phyloP scores from a whole-genome alignment of 92 coral and sea anemone genomes.

The Porites lobata region DNA sequence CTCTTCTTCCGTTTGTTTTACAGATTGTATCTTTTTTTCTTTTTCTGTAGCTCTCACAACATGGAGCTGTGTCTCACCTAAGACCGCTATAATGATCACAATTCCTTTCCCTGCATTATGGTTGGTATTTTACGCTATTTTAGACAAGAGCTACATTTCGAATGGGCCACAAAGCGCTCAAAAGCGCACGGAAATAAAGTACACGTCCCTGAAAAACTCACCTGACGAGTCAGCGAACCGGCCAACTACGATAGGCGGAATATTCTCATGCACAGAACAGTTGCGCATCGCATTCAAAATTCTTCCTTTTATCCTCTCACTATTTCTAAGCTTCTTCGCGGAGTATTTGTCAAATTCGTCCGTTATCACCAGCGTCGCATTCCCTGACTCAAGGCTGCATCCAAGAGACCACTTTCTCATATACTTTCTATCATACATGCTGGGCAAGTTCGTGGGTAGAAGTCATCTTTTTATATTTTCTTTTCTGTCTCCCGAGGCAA shows the following conservation, averaged over 20 bases:
- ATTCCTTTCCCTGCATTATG: conserved; percentile 74
- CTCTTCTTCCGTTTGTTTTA: no score
- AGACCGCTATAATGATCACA: conserved; percentile 78
- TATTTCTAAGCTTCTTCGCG: conserved; percentile 70
- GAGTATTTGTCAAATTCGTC: conserved; percentile 75
- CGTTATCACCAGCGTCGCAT: conserved; percentile 79
- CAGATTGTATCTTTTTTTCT: neutral
- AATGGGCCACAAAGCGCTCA: conserved; percentile 23
- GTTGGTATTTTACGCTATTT: conserved; percentile 79
- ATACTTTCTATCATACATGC: conserved; percentile 74
- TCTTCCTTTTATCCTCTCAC: conserved; percentile 74
- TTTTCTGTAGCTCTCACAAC: conserved; percentile 32
- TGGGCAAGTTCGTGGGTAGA: conserved; percentile 86
- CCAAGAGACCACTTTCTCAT: conserved; percentile 81
- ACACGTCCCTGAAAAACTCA: neutral
- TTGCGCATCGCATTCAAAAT: conserved; percentile 57
- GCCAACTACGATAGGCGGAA: neutral
- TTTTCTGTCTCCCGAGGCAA: conserved; percentile 50
- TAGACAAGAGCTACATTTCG: conserved; percentile 68
- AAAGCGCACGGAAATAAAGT: conserved; percentile 24
- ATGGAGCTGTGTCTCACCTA: conserved; percentile 85
- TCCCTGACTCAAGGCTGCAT: conserved; percentile 58
- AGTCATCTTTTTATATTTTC: conserved; percentile 73
- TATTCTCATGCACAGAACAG: conserved; percentile 51
- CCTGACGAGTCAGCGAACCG: neutral